Evolutionary conservation across 2,113 vertebrate species (phyloP).

Genomic region (Actenoides hombroni): DNA sequence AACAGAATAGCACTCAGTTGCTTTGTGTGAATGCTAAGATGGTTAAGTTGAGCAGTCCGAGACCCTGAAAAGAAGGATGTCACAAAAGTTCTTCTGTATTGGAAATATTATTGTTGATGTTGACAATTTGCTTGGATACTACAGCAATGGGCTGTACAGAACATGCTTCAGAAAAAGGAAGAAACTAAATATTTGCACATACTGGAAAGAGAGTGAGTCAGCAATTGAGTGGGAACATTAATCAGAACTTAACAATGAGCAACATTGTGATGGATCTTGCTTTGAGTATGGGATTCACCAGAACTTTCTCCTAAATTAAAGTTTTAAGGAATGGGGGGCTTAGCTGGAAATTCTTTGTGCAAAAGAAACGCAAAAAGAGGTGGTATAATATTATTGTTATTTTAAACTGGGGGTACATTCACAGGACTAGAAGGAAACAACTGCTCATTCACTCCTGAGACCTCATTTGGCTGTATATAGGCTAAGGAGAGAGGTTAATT

Average conservation of each 20-base stretch:
- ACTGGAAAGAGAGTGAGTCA: slow-evolving; percentile 46
- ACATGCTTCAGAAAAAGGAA: neutral
- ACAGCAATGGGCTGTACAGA: neutral
- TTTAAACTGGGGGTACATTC: neutral
- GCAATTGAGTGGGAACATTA: neutral
- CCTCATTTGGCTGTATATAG: neutral
- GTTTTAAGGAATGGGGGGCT: neutral
- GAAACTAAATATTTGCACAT: slow-evolving; percentile 46
- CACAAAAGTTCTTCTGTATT: neutral
- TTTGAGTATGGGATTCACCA: neutral
- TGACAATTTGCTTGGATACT: slow-evolving; percentile 48
- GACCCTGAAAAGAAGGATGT: neutral
- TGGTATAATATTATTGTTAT: neutral
- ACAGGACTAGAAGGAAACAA: slow-evolving; percentile 17
- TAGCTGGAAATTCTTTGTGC: neutral
- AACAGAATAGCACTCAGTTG: neutral
- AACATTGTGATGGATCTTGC: slow-evolving; percentile 1
- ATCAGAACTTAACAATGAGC: slow-evolving; percentile 18
- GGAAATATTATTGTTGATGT: slow-evolving; percentile 33
- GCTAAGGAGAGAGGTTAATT: neutral
- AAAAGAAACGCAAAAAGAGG: neutral
- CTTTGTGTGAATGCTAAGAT: neutral
- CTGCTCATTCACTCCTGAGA: neutral
- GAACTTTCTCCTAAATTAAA: neutral
- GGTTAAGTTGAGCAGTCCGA: neutral